Percentiles rank a stretch among this genome's conserved stretches.
phyloP scores from a whole-genome alignment of 2,113 vertebrate genomes.

The Brachirus orientalis region DNA sequence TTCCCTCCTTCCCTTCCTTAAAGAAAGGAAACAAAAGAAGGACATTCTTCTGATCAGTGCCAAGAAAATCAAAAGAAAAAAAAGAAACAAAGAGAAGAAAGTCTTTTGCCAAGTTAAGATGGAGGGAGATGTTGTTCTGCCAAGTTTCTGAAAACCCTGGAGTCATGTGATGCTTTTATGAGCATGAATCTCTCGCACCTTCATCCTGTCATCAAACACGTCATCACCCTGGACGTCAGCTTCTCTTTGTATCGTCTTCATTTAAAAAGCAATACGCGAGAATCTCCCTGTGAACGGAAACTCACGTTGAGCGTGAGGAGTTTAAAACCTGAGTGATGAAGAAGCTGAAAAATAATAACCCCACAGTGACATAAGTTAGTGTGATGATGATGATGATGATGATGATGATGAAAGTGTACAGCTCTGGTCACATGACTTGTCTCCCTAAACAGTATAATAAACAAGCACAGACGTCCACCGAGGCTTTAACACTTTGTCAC shows the following conservation, averaged over 20 bases:
- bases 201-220: neutral
- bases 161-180: constrained; percentile 3
- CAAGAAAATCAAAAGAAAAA: constrained; percentile 31
- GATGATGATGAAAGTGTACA: too few relatives aligned
- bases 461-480: too few relatives aligned
- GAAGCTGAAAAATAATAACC: neutral
- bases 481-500: too few relatives aligned
- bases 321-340: neutral
- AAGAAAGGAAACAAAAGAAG: neutral
- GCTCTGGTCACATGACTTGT: too few relatives aligned
- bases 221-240: neutral
- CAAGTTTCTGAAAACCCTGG: constrained; percentile 19
- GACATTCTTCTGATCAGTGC: constrained; percentile 23
- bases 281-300: too few relatives aligned
- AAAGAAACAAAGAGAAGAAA: neutral
- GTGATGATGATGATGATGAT: too few relatives aligned
- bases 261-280: constrained; percentile 36
- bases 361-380: too few relatives aligned
- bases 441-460: too few relatives aligned
- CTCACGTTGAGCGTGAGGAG: constrained; percentile 31
- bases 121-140: constrained; percentile 19
- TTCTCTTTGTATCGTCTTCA: neutral
- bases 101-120: constrained; percentile 34
- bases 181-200: neutral
- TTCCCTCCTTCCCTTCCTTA: neutral